Percentiles rank a stretch among this genome's conserved stretches.
Evolutionary conservation across 1,140 invertebrate genomes (phyloP).

Genomic region (Neuroterus valhalla): DNA sequence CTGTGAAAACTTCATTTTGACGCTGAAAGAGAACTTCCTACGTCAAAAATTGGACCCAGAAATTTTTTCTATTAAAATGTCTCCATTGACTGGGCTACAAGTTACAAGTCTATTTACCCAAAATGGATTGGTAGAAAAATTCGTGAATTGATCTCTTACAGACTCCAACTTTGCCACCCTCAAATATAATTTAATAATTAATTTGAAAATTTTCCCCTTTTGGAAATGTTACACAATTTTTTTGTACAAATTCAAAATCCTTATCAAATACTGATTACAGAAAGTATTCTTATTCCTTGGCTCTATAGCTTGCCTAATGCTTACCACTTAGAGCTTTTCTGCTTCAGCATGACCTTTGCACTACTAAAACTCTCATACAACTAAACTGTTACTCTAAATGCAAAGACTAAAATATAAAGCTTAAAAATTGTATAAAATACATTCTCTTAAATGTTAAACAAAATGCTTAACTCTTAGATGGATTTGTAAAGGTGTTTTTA

Average conservation of each 20-base stretch:
- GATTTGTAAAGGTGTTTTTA: slow-evolving; percentile 24
- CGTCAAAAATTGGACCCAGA: too few relatives aligned
- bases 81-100: too few relatives aligned
- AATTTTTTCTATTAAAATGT: too few relatives aligned
- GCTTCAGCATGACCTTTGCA: background rate
- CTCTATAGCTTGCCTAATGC: background rate
- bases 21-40: too few relatives aligned
- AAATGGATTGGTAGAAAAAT: too few relatives aligned
- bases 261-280: too few relatives aligned
- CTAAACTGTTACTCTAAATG: background rate
- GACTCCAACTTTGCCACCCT: too few relatives aligned
- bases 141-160: too few relatives aligned
- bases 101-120: too few relatives aligned
- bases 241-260: background rate
- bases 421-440: background rate
- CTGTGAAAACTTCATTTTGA: too few relatives aligned
- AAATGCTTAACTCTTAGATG: slow-evolving; percentile 13
- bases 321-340: slow-evolving; percentile 8
- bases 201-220: too few relatives aligned
- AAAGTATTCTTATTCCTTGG: background rate
- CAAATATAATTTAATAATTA: too few relatives aligned
- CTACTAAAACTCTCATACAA: background rate
- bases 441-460: background rate
- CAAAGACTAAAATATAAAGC: slow-evolving; percentile 6
- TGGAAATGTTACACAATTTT: background rate